Base-by-base conservation (phyloP, 2,888 invertebrate genomes). In the Prenolepis imparis region DNA sequence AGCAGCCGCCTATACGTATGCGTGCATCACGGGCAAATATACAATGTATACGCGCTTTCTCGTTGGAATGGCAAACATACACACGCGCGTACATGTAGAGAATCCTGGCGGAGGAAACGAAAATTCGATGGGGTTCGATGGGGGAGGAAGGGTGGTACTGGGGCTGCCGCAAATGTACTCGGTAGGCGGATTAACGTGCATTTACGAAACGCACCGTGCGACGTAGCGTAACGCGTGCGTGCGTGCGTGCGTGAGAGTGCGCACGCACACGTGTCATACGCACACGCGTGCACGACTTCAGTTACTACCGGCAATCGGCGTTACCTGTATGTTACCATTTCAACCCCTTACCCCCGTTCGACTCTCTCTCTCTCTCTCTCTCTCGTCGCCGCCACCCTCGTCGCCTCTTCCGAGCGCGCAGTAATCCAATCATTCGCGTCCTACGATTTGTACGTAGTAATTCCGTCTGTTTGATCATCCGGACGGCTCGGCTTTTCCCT, bases 401-500 rank as follows among this genome's bases (percentile, higher is more conserved):
- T 21, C 48, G 63, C 67, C 88, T 75, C 89, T 86, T 88, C 84
- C 84, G 70, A 41, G 44, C 82, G 70, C 83, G 67, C 83, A 87
- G 89, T 93, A 93, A 93, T 93, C 92, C 93, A 92, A 93, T 93
- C 92, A 93, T 91, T 90, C 91, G 88, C 91, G 90, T 92, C 88
- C 92, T 91, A 91, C 92, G 91, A 92, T 92, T 92, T 91, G 91
- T 91, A 92, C 92, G 91, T 90, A 90, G 91, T 93, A 92, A 93
- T 93, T 93, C 91, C 91, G 89, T 88, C 88, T 89, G 90, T 93
- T 92, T 91, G 92, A 92, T 91, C 91, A 90, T 88, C 87, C 88
- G 85, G 84, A 88, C 87, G 83, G 88, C 88, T 86, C 86, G 83
- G 89, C 88, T 90, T 90, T 91, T 88, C 87, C 87, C 88, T 85